Evolutionary conservation across 2,888 invertebrate genomes (phyloP).

Genomic region (Mimas tiliae): DNA sequence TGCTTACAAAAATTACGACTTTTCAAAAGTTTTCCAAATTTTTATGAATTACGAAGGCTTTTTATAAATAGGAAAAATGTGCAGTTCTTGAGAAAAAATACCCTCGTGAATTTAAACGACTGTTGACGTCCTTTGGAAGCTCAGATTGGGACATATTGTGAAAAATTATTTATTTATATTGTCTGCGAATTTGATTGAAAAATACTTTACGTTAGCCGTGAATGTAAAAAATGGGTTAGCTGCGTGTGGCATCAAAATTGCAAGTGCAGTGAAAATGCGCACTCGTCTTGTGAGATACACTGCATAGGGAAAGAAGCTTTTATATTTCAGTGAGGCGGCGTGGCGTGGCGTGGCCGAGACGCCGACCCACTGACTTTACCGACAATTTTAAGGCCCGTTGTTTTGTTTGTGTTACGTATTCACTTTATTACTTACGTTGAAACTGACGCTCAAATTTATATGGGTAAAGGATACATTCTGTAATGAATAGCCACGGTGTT

Average conservation of each 20-base stretch:
- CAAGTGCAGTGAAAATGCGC: conserved; percentile 54
- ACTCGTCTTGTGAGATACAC: conserved; percentile 47
- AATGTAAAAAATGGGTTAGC: conserved; percentile 44
- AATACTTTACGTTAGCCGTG: not conserved
- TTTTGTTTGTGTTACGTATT: conserved; percentile 53
- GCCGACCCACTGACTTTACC: conserved; percentile 42
- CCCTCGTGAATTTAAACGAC: too few species aligned
- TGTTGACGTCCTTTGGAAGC: too few species aligned
- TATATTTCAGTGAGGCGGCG: conserved; percentile 51
- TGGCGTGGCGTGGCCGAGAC: conserved; percentile 36
- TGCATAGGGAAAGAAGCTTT: conserved; percentile 58
- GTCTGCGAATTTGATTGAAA: not conserved
- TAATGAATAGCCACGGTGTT: conserved; percentile 6
- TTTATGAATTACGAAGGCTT: too few species aligned
- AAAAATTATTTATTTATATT: not conserved
- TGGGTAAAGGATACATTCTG: conserved; percentile 2
- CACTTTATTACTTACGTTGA: conserved; percentile 37
- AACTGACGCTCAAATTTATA: conserved; percentile 18
- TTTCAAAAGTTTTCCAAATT: too few species aligned
- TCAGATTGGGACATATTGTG: too few species aligned
- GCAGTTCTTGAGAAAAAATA: too few species aligned
- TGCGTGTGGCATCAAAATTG: conserved; percentile 56
- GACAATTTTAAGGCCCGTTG: conserved; percentile 54
- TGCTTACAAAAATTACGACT: too few species aligned
- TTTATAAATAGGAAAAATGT: too few species aligned